Base-by-base conservation (phyloP, 2,888 invertebrate genomes). In the Troglohyphantes excavatus region DNA sequence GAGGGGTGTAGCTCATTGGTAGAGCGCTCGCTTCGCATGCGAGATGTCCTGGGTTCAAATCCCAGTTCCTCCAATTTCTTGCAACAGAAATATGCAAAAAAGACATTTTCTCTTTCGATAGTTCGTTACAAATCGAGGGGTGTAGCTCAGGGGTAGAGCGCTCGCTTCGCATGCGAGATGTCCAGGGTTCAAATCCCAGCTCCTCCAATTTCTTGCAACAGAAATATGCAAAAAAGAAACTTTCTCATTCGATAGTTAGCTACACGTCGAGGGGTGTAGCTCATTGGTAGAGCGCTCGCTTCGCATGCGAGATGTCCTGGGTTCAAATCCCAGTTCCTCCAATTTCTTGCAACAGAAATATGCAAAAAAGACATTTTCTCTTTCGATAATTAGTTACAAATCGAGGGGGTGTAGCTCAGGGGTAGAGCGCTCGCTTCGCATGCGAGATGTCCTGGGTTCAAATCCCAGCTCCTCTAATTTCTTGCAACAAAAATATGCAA, bases 91-190 rank as follows among this genome's bases (percentile, higher is more conserved):
- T n/a, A n/a, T n/a, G n/a, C n/a, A n/a, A n/a, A n/a, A n/a, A n/a
- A n/a, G n/a, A n/a, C n/a, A n/a, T n/a, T n/a, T n/a, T n/a, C n/a
- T n/a, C n/a, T n/a, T n/a, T 13, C 43, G 13, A 9, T 43, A 6
- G 13, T 9, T 9, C 7, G 43, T 43, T 43, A 43, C 6, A 43
- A 43, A 13, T 13, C 7, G 43, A 43, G 73, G 73, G 73, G 73
- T 73, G 73, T 73, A 73, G 73, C 73, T 46, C 73, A 73, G 73
- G 46, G 73, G 73, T 73, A 73, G 73, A 73, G 73, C 73, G 73
- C 73, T 73, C 73, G 73, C 73, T 73, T 73, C 73, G 73, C 73
- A 73, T 73, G 73, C 73, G 73, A 73, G 73, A 73, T 53, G 73
- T 53, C 53, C 73, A 26, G 73, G 53, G 73, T 73, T 73, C 73